phyloP scores from a whole-genome alignment of 2,888 invertebrate species.

The Blastobasis adustella region DNA sequence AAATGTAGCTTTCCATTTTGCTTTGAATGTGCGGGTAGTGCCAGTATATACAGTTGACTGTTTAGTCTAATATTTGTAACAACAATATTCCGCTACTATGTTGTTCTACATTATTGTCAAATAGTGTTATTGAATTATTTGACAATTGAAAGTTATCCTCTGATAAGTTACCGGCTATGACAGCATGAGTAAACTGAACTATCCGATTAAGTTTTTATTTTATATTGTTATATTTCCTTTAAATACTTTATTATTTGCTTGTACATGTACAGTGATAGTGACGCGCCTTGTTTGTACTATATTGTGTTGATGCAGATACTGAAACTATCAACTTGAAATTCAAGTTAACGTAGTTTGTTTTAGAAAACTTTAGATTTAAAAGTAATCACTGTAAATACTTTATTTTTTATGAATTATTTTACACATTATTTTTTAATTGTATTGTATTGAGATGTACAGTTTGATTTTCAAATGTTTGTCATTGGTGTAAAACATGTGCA shows the following conservation, averaged over 20 bases:
- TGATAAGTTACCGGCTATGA: too few relatives aligned
- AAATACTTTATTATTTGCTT: conserved; percentile 2
- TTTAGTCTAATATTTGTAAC: too few relatives aligned
- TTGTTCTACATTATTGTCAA: too few relatives aligned
- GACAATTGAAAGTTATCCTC: too few relatives aligned
- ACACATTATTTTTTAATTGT: conserved; percentile 55
- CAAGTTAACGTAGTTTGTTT: conserved; percentile 16
- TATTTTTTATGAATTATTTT: conserved; percentile 57
- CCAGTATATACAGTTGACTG: too few relatives aligned
- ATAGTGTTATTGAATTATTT: too few relatives aligned
- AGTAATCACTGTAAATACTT: conserved; percentile 56
- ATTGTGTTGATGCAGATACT: conserved; percentile 12
- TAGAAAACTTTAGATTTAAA: conserved; percentile 30
- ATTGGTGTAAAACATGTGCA: not conserved
- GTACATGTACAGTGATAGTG: conserved; percentile 19
- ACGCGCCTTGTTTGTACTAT: conserved; percentile 20
- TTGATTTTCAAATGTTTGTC: conserved; percentile 22
- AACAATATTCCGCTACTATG: too few relatives aligned
- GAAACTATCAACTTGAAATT: conserved; percentile 17
- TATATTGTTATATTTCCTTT: conserved; percentile 4
- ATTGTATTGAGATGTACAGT: conserved; percentile 55
- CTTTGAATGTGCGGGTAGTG: too few relatives aligned
- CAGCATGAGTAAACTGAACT: too few relatives aligned
- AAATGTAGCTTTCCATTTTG: too few relatives aligned
- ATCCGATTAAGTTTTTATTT: not conserved